Evolutionary conservation across 2,113 vertebrate genomes (phyloP).

Genomic region (Callorhinus ursinus): DNA sequence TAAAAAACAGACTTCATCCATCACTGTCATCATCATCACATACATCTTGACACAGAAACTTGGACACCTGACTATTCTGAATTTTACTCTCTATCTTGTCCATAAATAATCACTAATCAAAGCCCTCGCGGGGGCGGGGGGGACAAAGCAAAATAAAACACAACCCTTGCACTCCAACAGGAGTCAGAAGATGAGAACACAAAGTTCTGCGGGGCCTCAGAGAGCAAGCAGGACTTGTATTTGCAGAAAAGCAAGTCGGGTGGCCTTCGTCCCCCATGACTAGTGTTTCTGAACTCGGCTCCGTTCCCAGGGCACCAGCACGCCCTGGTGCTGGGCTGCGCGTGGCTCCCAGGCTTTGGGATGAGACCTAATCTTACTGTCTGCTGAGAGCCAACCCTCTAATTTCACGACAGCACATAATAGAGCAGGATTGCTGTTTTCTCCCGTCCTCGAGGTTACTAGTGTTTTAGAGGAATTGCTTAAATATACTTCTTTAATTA

Average conservation of each 20-base stretch:
- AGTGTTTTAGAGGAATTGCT: conserved; percentile 18
- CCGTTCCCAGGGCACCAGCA: accelerated
- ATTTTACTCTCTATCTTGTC: too few species aligned
- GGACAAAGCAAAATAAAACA: not conserved
- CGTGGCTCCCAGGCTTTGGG: not conserved
- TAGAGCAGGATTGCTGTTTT: not conserved
- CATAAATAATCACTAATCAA: not conserved
- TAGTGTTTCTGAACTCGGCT: not conserved
- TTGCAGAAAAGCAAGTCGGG: not conserved
- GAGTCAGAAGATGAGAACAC: not conserved
- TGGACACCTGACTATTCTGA: not conserved
- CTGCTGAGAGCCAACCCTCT: not conserved
- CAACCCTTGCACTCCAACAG: accelerated
- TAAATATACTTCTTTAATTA: conserved; percentile 47
- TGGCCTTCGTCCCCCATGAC: accelerated
- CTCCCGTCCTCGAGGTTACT: not conserved
- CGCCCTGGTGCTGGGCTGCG: not conserved
- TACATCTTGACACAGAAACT: not conserved
- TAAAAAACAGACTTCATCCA: not conserved
- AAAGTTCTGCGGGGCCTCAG: not conserved
- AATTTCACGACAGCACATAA: conserved; percentile 43
- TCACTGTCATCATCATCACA: not conserved
- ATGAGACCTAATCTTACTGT: conserved; percentile 40
- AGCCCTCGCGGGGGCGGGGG: accelerated
- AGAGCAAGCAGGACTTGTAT: not conserved